Percentiles rank a stretch among this genome's conserved stretches.
These are phyloP conservation scores for Crocallis elinguaria DNA, from an alignment of 2,888 invertebrate species.

Conservation along the genomic window DNA sequence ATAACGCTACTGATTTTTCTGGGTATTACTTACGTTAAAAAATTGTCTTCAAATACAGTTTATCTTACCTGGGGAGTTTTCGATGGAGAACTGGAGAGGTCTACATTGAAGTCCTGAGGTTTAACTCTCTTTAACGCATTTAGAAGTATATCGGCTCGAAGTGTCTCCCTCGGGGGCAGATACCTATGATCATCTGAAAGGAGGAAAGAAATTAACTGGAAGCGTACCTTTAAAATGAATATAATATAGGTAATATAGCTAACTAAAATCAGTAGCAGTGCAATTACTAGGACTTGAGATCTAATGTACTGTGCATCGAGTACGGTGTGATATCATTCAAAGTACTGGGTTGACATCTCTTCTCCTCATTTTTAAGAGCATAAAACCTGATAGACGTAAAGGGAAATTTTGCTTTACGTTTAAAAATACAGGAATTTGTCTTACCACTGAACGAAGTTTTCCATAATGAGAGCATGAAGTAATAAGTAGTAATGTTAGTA, in stretches of 20 bases:
- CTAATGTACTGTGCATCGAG: too few relatives aligned
- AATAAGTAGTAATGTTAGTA: too few relatives aligned
- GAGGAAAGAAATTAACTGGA: not conserved
- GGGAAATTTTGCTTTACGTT: too few relatives aligned
- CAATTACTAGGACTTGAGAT: too few relatives aligned
- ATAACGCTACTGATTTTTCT: too few relatives aligned
- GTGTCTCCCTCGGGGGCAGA: constrained; percentile 70
- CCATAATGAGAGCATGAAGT: not conserved
- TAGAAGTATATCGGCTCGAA: constrained; percentile 71
- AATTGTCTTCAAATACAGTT: not conserved
- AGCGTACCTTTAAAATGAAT: not conserved
- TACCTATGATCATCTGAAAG: constrained; percentile 69
- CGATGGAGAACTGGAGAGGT: constrained; percentile 57
- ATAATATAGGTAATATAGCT: not conserved
- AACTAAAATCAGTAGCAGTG: too few relatives aligned
- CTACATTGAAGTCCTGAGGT: constrained; percentile 71
- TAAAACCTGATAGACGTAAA: too few relatives aligned
- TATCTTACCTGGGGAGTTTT: constrained; percentile 60
- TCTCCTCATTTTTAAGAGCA: too few relatives aligned
- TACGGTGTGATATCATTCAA: too few relatives aligned
- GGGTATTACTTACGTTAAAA: too few relatives aligned
- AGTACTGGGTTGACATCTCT: too few relatives aligned
- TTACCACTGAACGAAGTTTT: not conserved
- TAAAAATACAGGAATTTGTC: too few relatives aligned
- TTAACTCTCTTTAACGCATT: constrained; percentile 66